Conservation (phyloP, 1,140 invertebrate species). For the Stegodyphus dumicola region DNA sequence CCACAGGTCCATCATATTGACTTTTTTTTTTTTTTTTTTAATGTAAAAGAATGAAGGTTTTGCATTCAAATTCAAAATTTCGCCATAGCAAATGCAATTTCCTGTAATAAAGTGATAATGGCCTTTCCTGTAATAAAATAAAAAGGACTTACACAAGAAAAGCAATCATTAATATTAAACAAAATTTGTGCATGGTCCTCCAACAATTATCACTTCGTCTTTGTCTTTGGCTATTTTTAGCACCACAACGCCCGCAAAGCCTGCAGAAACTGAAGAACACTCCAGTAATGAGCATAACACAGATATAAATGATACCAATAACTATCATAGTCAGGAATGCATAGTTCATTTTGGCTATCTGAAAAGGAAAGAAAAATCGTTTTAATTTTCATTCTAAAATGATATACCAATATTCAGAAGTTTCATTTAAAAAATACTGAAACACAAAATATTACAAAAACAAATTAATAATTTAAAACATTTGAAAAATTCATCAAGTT, state of each 20-base stretch:
- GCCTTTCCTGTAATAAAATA: too few relatives aligned
- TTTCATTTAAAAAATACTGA: too few relatives aligned
- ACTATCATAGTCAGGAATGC: slow-evolving; percentile 45
- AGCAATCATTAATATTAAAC: slow-evolving; percentile 56
- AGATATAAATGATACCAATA: slow-evolving; percentile 41
- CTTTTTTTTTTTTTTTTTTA: too few relatives aligned
- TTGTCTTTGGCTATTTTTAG: slow-evolving; percentile 54
- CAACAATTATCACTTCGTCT: slow-evolving; percentile 41
- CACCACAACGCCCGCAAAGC: slow-evolving; percentile 55
- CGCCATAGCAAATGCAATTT: too few relatives aligned
- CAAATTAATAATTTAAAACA: too few relatives aligned
- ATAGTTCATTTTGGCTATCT: slow-evolving; percentile 54
- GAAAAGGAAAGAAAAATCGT: neutral
- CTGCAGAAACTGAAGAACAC: slow-evolving; percentile 50
- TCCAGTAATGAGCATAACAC: slow-evolving; percentile 46
- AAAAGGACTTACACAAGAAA: slow-evolving; percentile 53
- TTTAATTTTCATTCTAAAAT: neutral
- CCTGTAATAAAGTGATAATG: too few relatives aligned
- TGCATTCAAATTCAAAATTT: too few relatives aligned
- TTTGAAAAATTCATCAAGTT: too few relatives aligned
- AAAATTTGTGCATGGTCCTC: slow-evolving; percentile 55
- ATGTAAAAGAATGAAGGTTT: too few relatives aligned
- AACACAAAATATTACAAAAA: too few relatives aligned
- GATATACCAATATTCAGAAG: too few relatives aligned
- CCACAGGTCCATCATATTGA: too few relatives aligned